These are phyloP conservation scores for Nowickia ferox DNA, from an alignment of 2,888 invertebrate genomes.

Conservation along the genomic window DNA sequence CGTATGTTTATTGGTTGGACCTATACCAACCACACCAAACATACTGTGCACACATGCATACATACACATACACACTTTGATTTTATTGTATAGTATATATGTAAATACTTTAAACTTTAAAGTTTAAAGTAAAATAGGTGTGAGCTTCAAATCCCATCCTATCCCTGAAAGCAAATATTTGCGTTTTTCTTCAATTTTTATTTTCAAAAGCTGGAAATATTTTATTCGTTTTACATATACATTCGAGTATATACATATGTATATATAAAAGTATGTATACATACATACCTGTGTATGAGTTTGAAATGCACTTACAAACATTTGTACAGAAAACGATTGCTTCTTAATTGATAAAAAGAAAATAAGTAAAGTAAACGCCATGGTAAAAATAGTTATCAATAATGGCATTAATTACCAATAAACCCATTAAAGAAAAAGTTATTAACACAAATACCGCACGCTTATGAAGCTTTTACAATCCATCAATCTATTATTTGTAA, in stretches of 20 bases:
- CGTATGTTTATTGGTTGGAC: constrained; percentile 15
- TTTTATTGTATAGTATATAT: too few relatives aligned
- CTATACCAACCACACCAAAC: constrained; percentile 35
- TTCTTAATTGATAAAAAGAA: neutral
- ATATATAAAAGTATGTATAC: too few relatives aligned
- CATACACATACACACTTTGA: neutral
- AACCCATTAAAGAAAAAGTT: constrained; percentile 25
- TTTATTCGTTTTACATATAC: neutral
- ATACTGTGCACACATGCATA: neutral
- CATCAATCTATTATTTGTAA: neutral
- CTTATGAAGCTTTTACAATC: neutral
- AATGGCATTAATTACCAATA: constrained; percentile 28
- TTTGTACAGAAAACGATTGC: constrained; percentile 22
- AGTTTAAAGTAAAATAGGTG: constrained; percentile 42
- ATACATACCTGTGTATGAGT: neutral
- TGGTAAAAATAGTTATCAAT: constrained; percentile 7
- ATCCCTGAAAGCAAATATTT: constrained; percentile 10
- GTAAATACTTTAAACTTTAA: too few relatives aligned
- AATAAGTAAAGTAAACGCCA: constrained; percentile 5
- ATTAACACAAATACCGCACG: constrained; percentile 22
- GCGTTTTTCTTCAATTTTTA: neutral
- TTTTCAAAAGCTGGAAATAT: neutral
- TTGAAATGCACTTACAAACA: constrained; percentile 27
- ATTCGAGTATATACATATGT: too few relatives aligned
- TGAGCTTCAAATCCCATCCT: constrained; percentile 36